A percentile compares a stretch with the other conserved stretches of the same genome.
phyloP scores from a whole-genome alignment of 2,888 invertebrate species.

The Drosophila mettleri region DNA sequence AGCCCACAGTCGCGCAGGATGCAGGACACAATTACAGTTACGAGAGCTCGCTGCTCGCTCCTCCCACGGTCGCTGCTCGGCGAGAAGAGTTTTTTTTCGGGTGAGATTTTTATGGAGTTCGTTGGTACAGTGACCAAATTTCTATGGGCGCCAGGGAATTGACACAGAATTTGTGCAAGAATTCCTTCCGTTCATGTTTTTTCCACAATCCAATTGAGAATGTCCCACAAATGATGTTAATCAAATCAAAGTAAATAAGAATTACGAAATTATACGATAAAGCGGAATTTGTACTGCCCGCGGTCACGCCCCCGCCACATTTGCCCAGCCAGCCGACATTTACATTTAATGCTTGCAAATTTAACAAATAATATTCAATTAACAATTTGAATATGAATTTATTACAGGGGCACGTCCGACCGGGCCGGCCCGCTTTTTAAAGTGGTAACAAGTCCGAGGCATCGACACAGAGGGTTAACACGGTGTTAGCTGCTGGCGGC shows the following conservation, averaged over 20 bases:
- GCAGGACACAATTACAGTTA: conserved; percentile 33
- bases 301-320: conserved; percentile 63
- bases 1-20: conserved; percentile 37
- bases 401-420: conserved; percentile 66
- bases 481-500: background rate
- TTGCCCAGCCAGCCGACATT: conserved; percentile 66
- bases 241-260: conserved; percentile 24
- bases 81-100: conserved; percentile 30
- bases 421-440: conserved; percentile 72
- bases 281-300: conserved; percentile 26
- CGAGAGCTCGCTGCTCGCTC: conserved; percentile 16
- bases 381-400: conserved; percentile 83
- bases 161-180: conserved; percentile 9
- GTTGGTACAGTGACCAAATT: conserved; percentile 68
- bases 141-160: conserved; percentile 9
- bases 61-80: conserved; percentile 18
- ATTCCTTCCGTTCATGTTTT: background rate
- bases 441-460: conserved; percentile 80
- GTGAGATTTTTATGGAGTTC: conserved; percentile 48
- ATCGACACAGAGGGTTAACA: conserved; percentile 42
- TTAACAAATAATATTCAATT: conserved; percentile 83
- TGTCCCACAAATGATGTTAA: conserved; percentile 58
- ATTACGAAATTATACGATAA: conserved; percentile 37
- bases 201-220: conserved; percentile 36
- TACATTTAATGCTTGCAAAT: conserved; percentile 81